Evolutionary conservation across 2,113 vertebrate genomes (phyloP), one percentile per base, ranked within the genome.

Genomic region (Odobenus rosmarus): DNA sequence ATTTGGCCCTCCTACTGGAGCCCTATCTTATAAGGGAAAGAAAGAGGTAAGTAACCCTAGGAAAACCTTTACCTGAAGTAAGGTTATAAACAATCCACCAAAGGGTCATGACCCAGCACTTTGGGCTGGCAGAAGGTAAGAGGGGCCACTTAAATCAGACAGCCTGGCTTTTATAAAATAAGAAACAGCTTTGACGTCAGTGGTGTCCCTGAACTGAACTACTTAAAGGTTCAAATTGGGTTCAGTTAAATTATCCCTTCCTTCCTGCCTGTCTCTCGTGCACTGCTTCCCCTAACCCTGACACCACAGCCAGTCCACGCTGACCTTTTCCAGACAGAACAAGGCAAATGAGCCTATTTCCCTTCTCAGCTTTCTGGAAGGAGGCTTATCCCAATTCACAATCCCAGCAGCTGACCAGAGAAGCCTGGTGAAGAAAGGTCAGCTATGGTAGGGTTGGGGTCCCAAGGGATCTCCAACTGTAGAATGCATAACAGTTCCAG

Each of bases 201-300:
- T 18, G 19, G 39, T 97, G 53, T 61, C 79, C 90, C 90, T 88
- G 85, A 97, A 95, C 0, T 93, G 96, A 97, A 96, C 97, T 97
- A 94, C 96, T 97, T 77, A 49, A 77, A 98, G 97, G 97, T 98
- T 95, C 97, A 74, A 0, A 16, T 71, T 95, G 33, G 91, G 96
- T 96, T 95, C 96, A 98, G 95, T 96, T 95, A 94, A 97, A 98
- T 98, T 96, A 98, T 95, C 95, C 81, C 57, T 97, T 97, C 97
- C 83, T 98, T 91, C 90, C 97, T 97, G 94, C 95, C 79, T 74
- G 88, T 95, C 36, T 85, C n/a, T 21, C 13, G 94, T 82, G 79
- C 92, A 46, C 91, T 13, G 76, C 76, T 98, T 97, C 83, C 96
- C 96, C 97, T 95, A 97, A 97, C n/a, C 95, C 90, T 76, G 97